A percentile compares a stretch with the other conserved stretches of the same genome.
Conservation (phyloP, 2,797 vertebrate genomes). For the Coluber constrictor region DNA sequence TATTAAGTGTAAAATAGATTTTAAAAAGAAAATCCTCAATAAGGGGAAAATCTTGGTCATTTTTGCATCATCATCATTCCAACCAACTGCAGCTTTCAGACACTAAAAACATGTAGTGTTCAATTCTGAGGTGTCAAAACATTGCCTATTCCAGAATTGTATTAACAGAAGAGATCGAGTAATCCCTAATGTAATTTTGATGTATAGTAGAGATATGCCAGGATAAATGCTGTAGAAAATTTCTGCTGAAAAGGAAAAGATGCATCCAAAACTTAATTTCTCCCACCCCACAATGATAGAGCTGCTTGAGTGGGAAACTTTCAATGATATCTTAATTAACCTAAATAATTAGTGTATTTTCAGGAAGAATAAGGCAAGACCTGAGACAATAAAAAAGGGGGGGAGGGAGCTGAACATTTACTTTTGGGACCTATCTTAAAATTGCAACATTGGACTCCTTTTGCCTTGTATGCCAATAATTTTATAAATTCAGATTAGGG, state of each 20-base stretch:
- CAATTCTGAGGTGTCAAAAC: neutral
- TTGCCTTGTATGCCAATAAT: neutral
- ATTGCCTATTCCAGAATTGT: neutral
- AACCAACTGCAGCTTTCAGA: neutral
- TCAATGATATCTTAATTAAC: neutral
- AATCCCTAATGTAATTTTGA: neutral
- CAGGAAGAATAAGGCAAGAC: neutral
- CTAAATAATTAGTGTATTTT: neutral
- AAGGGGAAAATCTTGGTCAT: neutral
- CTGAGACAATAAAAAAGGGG: neutral
- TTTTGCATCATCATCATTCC: neutral
- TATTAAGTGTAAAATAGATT: neutral
- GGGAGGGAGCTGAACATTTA: neutral
- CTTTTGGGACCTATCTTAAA: neutral
- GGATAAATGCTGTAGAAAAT: neutral
- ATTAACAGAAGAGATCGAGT: neutral
- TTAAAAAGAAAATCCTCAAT: neutral
- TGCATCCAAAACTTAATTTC: neutral
- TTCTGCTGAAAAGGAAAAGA: neutral
- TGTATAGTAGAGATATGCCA: neutral
- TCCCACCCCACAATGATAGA: neutral
- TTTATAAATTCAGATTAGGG: neutral
- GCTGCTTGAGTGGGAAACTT: neutral
- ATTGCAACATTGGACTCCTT: neutral
- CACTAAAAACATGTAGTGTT: neutral